Evolutionary conservation across 2,797 vertebrate genomes (phyloP).

Genomic region (Oreochromis grahami): DNA sequence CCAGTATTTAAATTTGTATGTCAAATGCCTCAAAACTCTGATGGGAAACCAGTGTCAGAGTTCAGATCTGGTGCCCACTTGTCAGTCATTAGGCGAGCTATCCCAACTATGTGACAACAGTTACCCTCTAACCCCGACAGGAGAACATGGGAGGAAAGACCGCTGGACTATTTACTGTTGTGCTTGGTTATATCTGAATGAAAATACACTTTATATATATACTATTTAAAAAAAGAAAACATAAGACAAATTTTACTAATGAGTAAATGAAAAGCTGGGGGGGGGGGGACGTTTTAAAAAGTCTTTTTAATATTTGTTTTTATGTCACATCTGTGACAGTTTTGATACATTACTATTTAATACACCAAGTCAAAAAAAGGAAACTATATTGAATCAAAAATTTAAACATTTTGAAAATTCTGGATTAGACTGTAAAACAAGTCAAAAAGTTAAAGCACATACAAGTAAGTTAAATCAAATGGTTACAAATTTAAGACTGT

Average conservation of each 20-base stretch:
- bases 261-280: not conserved
- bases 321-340: not conserved
- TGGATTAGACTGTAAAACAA: not conserved
- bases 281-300: not conserved
- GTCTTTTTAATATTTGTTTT: not conserved
- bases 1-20: not conserved
- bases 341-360: not conserved
- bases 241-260: not conserved
- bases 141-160: not conserved
- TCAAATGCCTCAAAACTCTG: not conserved
- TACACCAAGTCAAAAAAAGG: not conserved
- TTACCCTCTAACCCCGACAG: constrained; percentile 46
- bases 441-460: not conserved
- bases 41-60: constrained; percentile 33
- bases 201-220: not conserved
- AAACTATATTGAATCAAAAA: not conserved
- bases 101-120: constrained; percentile 67
- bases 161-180: not conserved
- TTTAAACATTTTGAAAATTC: not conserved
- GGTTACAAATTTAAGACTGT: not conserved
- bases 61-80: constrained; percentile 46
- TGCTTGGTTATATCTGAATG: not conserved
- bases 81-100: constrained; percentile 67
- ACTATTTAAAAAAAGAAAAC: not conserved
- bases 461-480: not conserved